Evolutionary conservation across 2,113 vertebrate genomes (phyloP), one percentile per base, ranked within the genome.

Genomic region (Rhinopithecus roxellana): DNA sequence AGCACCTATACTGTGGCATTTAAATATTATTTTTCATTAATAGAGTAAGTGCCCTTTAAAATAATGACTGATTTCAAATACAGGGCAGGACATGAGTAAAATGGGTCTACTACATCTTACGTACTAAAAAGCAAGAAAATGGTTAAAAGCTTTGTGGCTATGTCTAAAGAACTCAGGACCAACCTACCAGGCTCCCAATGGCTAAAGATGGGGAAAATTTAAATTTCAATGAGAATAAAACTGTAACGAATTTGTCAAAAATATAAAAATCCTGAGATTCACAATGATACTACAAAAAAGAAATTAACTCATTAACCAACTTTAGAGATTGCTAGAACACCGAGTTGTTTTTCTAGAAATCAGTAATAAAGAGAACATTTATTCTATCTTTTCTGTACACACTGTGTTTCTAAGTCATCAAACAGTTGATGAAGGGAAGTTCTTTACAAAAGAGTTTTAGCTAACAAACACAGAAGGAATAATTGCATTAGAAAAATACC

Each of bases 321-420:
- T 86, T 92, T 87, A 38, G 69, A 48, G 59, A 80, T 81, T 91
- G 93, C 87, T 89, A 92, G 43, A 91, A 81, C 45, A 89, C 67
- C 22, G 94, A 77, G 14, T 35, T 82, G 45, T 94, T 85, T 81
- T 95, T 90, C 79, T 86, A 72, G 38, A 92, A 93, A 92, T 90
- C 40, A 48, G n/a, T 78, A 86, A 87, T 92, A 86, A 96, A 96
- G 92, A 90, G 88, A 89, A 96, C 69, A 94, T 83, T 74, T 89
- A 86, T 97, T 89, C 70, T 80, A 79, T 59, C 50, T 95, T 89
- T 81, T 61, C 55, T 85, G 67, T 77, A 38, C 43, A 81, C 40
- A 52, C 12, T 45, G 17, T 88, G 70, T 92, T 93, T 94, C 88
- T 89, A 89, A 91, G 86, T 86, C 83, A 95, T 95, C 57, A 55